These are phyloP conservation scores for Tricholaema leucomelas DNA, from an alignment of 2,113 vertebrate species.

Conservation along the genomic window DNA sequence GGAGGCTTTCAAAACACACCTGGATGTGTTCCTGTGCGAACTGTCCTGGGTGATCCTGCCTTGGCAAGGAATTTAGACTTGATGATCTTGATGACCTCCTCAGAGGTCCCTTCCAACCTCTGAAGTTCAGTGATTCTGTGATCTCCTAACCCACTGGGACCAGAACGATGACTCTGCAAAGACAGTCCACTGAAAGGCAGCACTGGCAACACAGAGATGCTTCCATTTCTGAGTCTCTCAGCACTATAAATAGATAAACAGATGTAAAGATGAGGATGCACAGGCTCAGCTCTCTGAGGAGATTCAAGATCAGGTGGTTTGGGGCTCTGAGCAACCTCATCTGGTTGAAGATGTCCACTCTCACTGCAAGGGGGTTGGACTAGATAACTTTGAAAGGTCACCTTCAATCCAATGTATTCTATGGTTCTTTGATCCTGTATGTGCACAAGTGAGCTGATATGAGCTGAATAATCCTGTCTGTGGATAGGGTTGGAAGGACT, in stretches of 20 bases:
- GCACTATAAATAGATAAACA: rapidly evolving
- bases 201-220: rapidly evolving
- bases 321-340: neutral
- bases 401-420: neutral
- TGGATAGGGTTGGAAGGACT: neutral
- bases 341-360: neutral
- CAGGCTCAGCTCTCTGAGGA: neutral
- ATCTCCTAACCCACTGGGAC: neutral
- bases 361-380: neutral
- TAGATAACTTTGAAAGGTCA: neutral
- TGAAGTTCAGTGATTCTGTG: too few relatives aligned
- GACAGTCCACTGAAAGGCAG: neutral
- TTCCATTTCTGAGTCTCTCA: neutral
- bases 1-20: too few relatives aligned
- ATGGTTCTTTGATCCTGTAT: neutral
- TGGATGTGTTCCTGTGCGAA: too few relatives aligned
- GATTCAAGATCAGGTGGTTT: neutral
- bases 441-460: neutral
- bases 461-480: neutral
- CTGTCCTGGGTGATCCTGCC: too few relatives aligned
- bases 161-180: neutral
- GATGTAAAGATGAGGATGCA: rapidly evolving
- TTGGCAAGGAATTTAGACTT: too few relatives aligned
- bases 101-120: too few relatives aligned
- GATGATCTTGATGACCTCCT: too few relatives aligned